phyloP scores from a whole-genome alignment of 2,888 invertebrate genomes.

The Tiliacea aurago region DNA sequence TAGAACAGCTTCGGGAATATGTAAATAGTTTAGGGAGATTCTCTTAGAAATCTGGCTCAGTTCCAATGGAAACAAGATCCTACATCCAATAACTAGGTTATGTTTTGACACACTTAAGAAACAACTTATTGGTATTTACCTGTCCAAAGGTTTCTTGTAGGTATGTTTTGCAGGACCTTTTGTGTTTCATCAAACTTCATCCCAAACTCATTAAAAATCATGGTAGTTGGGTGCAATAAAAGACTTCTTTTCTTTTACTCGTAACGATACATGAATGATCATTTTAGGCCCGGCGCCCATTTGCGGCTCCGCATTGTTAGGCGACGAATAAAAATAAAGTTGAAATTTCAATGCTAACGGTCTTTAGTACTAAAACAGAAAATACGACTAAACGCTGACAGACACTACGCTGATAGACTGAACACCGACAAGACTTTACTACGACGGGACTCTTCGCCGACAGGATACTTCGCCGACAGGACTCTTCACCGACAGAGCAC shows the following conservation, averaged over 20 bases:
- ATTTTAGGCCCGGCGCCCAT: too few species aligned
- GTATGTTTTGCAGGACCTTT: too few species aligned
- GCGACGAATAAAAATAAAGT: too few species aligned
- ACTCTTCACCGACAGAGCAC: too few species aligned
- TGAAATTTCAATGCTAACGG: too few species aligned
- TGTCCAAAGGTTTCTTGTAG: not conserved
- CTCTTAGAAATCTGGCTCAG: constrained; percentile 14
- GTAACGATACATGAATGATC: not conserved
- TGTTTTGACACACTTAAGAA: constrained; percentile 9
- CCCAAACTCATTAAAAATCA: not conserved
- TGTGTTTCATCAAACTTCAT: not conserved
- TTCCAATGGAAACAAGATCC: constrained; percentile 28
- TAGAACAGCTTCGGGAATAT: constrained; percentile 5
- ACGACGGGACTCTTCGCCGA: too few species aligned
- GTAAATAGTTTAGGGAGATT: constrained; percentile 15
- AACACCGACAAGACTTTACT: too few species aligned
- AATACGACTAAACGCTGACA: too few species aligned
- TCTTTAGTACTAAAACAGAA: too few species aligned
- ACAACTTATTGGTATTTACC: not conserved
- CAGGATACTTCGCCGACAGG: too few species aligned
- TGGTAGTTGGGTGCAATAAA: not conserved
- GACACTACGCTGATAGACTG: too few species aligned
- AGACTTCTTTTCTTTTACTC: not conserved
- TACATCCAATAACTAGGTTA: constrained; percentile 22
- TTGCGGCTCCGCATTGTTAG: too few species aligned